These are phyloP conservation scores for Synanthedon myopaeformis DNA, from an alignment of 2,888 invertebrate genomes.

Conservation along the genomic window DNA sequence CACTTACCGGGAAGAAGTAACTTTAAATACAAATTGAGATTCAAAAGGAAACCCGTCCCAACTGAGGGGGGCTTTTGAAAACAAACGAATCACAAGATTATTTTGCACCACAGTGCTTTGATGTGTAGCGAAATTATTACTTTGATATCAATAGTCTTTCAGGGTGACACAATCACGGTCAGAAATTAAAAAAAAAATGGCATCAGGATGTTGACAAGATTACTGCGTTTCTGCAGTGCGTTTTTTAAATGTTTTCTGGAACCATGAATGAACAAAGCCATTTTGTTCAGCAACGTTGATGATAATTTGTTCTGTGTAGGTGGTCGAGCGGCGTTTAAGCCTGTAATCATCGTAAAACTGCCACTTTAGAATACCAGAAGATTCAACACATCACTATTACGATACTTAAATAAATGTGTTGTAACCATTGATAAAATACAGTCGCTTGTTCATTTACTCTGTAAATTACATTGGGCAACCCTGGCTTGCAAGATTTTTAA, in stretches of 20 bases:
- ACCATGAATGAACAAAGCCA: too few species aligned
- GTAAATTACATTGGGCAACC: too few species aligned
- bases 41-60: constrained; percentile 10
- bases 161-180: too few species aligned
- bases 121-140: neutral
- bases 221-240: too few species aligned
- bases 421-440: too few species aligned
- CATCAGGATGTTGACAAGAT: too few species aligned
- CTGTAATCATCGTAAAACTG: constrained; percentile 17
- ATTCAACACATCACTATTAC: too few species aligned
- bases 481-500: too few species aligned
- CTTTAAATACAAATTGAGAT: constrained; percentile 6
- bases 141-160: neutral
- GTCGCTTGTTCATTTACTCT: too few species aligned
- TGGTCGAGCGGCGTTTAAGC: constrained; percentile 18
- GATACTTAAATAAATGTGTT: too few species aligned
- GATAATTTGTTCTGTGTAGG: constrained; percentile 22
- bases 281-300: constrained; percentile 13
- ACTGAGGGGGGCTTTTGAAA: neutral
- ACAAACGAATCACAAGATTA: neutral
- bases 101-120: neutral
- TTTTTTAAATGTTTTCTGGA: too few species aligned
- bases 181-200: too few species aligned
- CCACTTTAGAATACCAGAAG: neutral
- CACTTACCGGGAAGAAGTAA: neutral